phyloP scores from a whole-genome alignment of 2,888 invertebrate genomes.

The Drosophila nr. fundita region DNA sequence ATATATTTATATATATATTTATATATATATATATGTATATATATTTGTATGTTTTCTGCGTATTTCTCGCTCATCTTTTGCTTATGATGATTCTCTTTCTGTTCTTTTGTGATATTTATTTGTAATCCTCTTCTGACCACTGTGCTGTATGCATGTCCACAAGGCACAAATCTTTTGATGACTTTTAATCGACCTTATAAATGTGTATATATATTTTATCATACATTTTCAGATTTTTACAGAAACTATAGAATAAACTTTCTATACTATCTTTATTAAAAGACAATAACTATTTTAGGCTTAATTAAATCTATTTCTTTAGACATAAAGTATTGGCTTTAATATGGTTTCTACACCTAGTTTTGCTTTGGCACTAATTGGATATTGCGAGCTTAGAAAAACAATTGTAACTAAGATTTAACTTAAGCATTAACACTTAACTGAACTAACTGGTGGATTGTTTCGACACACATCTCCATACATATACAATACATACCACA shows the following conservation, averaged over 20 bases:
- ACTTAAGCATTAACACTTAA: slow-evolving; percentile 12
- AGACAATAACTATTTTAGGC: not conserved
- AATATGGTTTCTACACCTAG: not conserved
- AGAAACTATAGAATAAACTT: not conserved
- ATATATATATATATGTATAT: slow-evolving; percentile 4
- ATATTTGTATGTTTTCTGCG: slow-evolving; percentile 17
- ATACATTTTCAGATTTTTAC: slow-evolving; percentile 18
- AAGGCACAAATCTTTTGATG: slow-evolving; percentile 11
- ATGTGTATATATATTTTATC: slow-evolving; percentile 7
- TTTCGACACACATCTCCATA: slow-evolving; percentile 25
- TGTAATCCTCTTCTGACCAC: slow-evolving; percentile 10
- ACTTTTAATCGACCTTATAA: not conserved
- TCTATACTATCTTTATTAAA: no score
- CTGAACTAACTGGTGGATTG: slow-evolving; percentile 10
- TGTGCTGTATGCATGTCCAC: slow-evolving; percentile 23
- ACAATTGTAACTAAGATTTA: slow-evolving; percentile 41
- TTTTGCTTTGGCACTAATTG: not conserved
- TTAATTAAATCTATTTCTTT: not conserved
- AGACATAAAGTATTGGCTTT: not conserved
- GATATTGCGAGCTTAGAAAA: not conserved
- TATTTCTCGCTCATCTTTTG: slow-evolving; percentile 20
- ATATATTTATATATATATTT: no score
- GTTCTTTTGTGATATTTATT: slow-evolving; percentile 1
- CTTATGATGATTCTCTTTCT: slow-evolving; percentile 11
- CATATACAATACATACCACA: slow-evolving; percentile 2